Evolutionary conservation across 2,113 vertebrate genomes (phyloP), one percentile per base, ranked within the genome.

Genomic region (Daphoenositta chrysoptera): DNA sequence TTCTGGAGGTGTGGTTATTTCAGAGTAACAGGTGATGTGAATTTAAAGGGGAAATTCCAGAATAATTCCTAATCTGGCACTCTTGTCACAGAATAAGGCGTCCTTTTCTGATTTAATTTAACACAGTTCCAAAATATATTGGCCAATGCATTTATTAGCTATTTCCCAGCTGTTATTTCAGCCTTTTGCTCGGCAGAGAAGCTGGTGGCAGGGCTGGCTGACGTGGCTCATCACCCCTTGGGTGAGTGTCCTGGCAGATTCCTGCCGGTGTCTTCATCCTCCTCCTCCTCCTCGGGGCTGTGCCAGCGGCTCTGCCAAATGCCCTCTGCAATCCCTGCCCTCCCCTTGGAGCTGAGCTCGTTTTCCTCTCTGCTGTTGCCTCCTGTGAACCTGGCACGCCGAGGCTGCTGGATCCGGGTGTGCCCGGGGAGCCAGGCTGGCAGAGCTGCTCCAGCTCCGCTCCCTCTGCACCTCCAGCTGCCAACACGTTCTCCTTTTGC

Each of bases 401-500:
- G 0, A 7, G 40, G 17, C 72, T 1, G 1, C 6, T 7, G 7
- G 1, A 1, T 12, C 21, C 1, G 48, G 54, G 31, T 0, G 2
- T 4, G 5, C 3, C 0, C 30, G 16, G 47, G 35, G 58, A 69
- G 83, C 68, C 20, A 2, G 27, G 56, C 75, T 2, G 9, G 69
- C 75, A 40, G 12, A 15, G 2, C 87, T 47, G 61, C 80, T 61
- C 47, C 60, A 31, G 39, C 70, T 11, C 69, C 2, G 0, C 40
- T 40, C 44, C 44, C 44, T 20, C 44, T 44, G 17, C 44, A 17
- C 44, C 44, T 44, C 48, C 73, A 17, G 58, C 76, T 57, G 58
- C 90, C 10, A 2, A 2, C 33, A 0, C 3, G 1, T 3, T 26
- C 37, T 1, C 44, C 56, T 7, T 2, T 0, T 0, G 1, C 2